A percentile compares a stretch with the other conserved stretches of the same genome.
phyloP scores from a whole-genome alignment of 2,113 vertebrate species.

The Cyprinodon tularosa region DNA sequence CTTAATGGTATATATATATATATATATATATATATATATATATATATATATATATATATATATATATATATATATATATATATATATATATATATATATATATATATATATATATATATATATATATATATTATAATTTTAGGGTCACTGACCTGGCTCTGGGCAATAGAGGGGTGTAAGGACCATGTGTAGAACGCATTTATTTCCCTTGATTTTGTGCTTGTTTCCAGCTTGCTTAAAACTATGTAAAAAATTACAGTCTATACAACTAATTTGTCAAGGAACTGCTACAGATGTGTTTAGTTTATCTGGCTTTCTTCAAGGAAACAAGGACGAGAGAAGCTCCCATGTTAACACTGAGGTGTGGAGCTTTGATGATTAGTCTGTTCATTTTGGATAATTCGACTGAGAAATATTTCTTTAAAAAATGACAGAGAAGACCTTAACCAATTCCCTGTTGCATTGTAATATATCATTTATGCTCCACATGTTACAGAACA shows the following conservation, averaged over 20 bases:
- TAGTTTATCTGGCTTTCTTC: conserved; percentile 42
- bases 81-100: too few relatives aligned
- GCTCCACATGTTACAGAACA: conserved; percentile 30
- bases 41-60: too few relatives aligned
- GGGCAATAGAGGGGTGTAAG: neutral
- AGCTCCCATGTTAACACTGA: conserved; percentile 36
- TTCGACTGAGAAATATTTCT: conserved; percentile 34
- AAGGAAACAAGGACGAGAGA: conserved; percentile 40
- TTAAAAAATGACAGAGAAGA: conserved; percentile 23
- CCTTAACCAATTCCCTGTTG: conserved; percentile 15
- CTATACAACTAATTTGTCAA: neutral
- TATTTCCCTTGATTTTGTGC: neutral
- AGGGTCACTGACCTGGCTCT: neutral
- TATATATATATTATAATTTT: too few relatives aligned
- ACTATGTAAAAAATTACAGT: neutral
- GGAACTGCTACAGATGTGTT: conserved; percentile 20
- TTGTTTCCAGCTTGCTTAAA: neutral
- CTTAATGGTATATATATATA: too few relatives aligned
- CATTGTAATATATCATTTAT: conserved; percentile 34
- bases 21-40: too few relatives aligned
- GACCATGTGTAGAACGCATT: neutral
- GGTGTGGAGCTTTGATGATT: conserved; percentile 67
- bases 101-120: too few relatives aligned
- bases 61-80: too few relatives aligned
- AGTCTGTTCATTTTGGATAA: conserved; percentile 32